Percentiles rank a stretch among this genome's conserved stretches.
Evolutionary conservation across 2,113 vertebrate genomes (phyloP).

Genomic region (Oncorhynchus tshawytscha): DNA sequence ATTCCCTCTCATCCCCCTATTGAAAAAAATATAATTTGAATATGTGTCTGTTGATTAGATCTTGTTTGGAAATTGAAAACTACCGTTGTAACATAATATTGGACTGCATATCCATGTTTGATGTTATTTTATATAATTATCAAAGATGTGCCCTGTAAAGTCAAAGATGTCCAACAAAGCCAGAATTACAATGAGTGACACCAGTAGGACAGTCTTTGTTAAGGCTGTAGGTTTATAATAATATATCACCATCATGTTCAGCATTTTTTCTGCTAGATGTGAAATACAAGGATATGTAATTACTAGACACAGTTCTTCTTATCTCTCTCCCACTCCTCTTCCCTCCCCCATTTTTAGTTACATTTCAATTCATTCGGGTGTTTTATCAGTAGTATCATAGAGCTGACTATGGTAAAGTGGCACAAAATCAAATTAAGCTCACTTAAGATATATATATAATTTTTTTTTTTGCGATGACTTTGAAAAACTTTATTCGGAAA

Average conservation of each 20-base stretch:
- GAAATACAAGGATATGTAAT: not conserved
- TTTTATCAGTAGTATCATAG: constrained; percentile 7
- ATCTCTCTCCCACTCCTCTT: not conserved
- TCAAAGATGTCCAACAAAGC: no score
- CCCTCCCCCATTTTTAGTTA: not conserved
- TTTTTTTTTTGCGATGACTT: not conserved
- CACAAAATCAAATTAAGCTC: not conserved
- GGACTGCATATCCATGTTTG: not conserved
- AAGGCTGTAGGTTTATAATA: not conserved
- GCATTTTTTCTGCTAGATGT: not conserved
- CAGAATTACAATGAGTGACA: no score
- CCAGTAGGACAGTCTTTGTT: not conserved
- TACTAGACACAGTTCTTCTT: no score
- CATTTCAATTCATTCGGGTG: constrained; percentile 29
- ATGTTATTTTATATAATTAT: not conserved
- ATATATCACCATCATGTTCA: not conserved
- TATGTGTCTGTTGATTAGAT: constrained; percentile 32
- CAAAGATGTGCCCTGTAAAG: no score
- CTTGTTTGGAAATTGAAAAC: not conserved
- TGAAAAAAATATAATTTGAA: no score
- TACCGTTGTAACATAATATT: not conserved
- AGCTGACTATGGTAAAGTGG: constrained; percentile 10
- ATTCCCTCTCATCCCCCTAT: no score
- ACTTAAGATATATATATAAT: not conserved
- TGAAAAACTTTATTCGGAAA: no score